Percentiles rank a stretch among this genome's conserved stretches.
Conservation (phyloP, 1,140 invertebrate species). For the Neodiprion fabricii region DNA sequence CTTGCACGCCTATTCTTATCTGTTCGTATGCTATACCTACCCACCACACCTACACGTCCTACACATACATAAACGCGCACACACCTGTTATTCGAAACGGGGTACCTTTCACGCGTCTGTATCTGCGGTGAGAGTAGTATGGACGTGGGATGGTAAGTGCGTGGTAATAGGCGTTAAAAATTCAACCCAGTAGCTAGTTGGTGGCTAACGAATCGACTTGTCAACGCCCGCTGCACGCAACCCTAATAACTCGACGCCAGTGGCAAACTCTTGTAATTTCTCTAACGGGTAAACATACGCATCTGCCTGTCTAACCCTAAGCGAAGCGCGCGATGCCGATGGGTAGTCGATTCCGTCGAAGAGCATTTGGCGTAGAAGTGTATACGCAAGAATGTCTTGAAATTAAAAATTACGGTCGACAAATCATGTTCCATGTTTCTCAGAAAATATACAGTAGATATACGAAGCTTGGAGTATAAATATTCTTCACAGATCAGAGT, state of each 20-base stretch:
- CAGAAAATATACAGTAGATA: too few species aligned
- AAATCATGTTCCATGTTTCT: too few species aligned
- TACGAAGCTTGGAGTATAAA: too few species aligned
- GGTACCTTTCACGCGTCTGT: neutral
- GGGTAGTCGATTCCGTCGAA: too few species aligned
- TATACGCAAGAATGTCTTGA: conserved; percentile 31
- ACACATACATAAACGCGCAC: too few species aligned
- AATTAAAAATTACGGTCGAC: neutral
- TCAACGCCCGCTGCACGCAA: neutral
- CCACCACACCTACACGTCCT: too few species aligned
- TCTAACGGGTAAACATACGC: neutral
- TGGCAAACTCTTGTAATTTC: neutral
- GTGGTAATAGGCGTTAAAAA: neutral
- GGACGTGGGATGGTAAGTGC: neutral
- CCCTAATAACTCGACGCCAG: neutral
- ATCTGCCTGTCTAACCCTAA: neutral
- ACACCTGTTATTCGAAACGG: neutral
- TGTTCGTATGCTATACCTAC: too few species aligned
- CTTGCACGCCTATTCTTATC: too few species aligned
- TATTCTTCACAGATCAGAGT: too few species aligned
- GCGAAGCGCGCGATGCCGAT: conserved; percentile 30
- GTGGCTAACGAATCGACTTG: neutral
- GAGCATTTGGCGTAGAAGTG: too few species aligned
- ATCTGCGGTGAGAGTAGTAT: neutral
- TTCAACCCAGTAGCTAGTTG: neutral